These are phyloP conservation scores for Ophion obscuratus DNA, from an alignment of 2,888 invertebrate species.

Conservation along the genomic window DNA sequence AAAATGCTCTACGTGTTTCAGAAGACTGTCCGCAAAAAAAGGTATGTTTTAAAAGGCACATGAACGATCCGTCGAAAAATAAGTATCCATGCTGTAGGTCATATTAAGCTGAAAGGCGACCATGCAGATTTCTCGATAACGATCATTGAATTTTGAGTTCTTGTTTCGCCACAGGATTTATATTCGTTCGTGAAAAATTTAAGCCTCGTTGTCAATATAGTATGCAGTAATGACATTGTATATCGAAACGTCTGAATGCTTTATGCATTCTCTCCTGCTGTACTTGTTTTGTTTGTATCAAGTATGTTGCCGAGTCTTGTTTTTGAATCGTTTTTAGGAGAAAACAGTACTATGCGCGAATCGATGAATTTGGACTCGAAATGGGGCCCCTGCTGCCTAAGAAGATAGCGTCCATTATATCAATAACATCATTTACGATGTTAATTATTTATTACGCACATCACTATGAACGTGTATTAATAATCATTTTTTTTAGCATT, in stretches of 20 bases:
- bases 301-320: neutral
- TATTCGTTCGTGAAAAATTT: neutral
- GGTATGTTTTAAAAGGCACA: conserved; percentile 1
- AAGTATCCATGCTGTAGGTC: neutral
- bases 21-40: conserved; percentile 15
- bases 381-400: neutral
- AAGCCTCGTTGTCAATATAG: too few species aligned
- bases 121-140: too few species aligned
- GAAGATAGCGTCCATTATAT: neutral
- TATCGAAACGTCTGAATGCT: neutral
- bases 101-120: neutral
- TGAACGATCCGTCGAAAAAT: neutral
- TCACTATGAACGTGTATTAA: neutral
- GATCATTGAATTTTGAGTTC: neutral
- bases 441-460: conserved; percentile 1
- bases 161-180: neutral
- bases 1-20: conserved; percentile 4
- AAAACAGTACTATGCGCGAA: neutral
- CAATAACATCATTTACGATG: neutral
- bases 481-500: conserved; percentile 4
- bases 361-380: neutral
- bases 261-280: neutral
- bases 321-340: neutral
- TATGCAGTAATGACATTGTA: neutral
- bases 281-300: neutral